A percentile compares a stretch with the other conserved stretches of the same genome.
Evolutionary conservation across 1,140 invertebrate species (phyloP).

Genomic region (Drosophila murphyi): DNA sequence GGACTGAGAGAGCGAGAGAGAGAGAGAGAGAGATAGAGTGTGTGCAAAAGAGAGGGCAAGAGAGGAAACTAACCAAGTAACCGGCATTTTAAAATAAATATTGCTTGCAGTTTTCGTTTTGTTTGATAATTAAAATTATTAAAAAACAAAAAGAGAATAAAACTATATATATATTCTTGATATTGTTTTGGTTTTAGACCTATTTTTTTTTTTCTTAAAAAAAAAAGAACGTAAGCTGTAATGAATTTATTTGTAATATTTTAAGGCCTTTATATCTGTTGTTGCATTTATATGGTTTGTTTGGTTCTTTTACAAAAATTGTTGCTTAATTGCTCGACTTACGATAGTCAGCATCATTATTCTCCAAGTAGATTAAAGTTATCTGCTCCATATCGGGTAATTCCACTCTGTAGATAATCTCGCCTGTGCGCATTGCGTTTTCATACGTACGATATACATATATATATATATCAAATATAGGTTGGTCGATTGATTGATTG

Average conservation of each 20-base stretch:
- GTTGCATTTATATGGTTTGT: constrained; percentile 51
- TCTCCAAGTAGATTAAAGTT: constrained; percentile 95
- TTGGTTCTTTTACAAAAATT: constrained; percentile 62
- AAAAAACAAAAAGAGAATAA: constrained; percentile 36
- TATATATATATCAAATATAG: constrained; percentile 39
- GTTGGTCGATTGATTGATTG: constrained; percentile 55
- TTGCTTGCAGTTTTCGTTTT: constrained; percentile 45
- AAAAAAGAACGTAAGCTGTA: constrained; percentile 45
- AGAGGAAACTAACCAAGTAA: constrained; percentile 40
- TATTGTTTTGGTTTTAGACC: constrained; percentile 39
- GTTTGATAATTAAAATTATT: constrained; percentile 26
- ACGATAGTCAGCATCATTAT: constrained; percentile 89
- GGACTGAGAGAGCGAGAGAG: constrained; percentile 48
- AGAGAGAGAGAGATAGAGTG: constrained; percentile 29
- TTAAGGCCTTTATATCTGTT: constrained; percentile 56
- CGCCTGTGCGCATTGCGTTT: constrained; percentile 85
- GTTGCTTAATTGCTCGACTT: constrained; percentile 86
- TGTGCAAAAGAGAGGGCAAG: constrained; percentile 16
- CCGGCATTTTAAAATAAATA: constrained; percentile 28
- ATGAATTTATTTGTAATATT: constrained; percentile 43
- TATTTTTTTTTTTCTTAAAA: constrained; percentile 19
- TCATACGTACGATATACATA: constrained; percentile 38
- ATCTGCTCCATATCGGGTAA: constrained; percentile 95
- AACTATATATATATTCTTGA: constrained; percentile 54
- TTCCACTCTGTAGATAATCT: constrained; percentile 95